A percentile compares a stretch with the other conserved stretches of the same genome.
Evolutionary conservation across 2,888 invertebrate genomes (phyloP).

Genomic region (Actias luna): DNA sequence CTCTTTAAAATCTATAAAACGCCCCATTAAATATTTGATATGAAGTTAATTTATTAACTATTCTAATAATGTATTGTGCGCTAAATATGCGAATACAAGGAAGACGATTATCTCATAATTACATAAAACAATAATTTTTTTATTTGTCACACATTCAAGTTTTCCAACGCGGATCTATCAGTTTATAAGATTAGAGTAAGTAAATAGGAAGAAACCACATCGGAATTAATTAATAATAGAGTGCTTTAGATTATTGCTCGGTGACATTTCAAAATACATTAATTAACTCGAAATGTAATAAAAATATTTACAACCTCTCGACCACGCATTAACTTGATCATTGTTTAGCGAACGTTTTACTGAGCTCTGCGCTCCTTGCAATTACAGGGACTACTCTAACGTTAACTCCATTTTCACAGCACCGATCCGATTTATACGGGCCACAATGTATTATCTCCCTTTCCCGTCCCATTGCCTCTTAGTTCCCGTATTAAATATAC

Average conservation of each 20-base stretch:
- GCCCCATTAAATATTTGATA: conserved; percentile 68
- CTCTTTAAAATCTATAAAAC: conserved; percentile 49
- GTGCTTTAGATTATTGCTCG: conserved; percentile 65
- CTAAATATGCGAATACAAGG: conserved; percentile 67
- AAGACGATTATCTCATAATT: conserved; percentile 63
- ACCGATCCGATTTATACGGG: conserved; percentile 3
- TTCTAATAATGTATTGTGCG: conserved; percentile 72
- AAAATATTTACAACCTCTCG: conserved; percentile 64
- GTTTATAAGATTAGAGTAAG: conserved; percentile 27
- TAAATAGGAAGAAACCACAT: conserved; percentile 60
- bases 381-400: not conserved
- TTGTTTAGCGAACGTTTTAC: conserved; percentile 18
- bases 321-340: conserved; percentile 22
- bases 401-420: not conserved
- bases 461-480: conserved; percentile 24
- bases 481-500: conserved; percentile 30
- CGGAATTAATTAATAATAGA: conserved; percentile 59
- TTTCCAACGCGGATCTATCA: conserved; percentile 54
- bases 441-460: conserved; percentile 21
- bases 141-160: conserved; percentile 54
- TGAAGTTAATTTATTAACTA: conserved; percentile 63
- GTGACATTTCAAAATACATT: conserved; percentile 71
- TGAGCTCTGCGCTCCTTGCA: not conserved
- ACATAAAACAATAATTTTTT: conserved; percentile 42
- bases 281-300: conserved; percentile 68